Evolutionary conservation across 2,888 invertebrate species (phyloP), one percentile per base, ranked within the genome.

Genomic region (Rhamnusium bicolor): DNA sequence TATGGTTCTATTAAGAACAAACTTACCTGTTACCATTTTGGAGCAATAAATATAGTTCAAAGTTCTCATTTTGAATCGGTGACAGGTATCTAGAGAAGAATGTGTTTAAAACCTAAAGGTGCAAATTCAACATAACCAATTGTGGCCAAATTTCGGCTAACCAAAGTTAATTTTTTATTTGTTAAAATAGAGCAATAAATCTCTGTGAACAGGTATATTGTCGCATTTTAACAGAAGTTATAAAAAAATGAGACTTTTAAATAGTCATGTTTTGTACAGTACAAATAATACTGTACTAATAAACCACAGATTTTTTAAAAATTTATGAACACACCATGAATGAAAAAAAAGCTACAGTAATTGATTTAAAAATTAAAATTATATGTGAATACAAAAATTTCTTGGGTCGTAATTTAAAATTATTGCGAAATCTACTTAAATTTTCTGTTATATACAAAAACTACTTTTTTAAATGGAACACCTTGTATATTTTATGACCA

Each of bases 121-220:
- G 74, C 69, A 73, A 74, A 69, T 62, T 51, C 24, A 61, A 73
- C 78, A 72, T 76, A 76, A 71, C 69, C 47, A 47, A 74, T 77
- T 80, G 80, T 72, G 80, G 79, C 76, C 62, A 73, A 66, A 74
- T 75, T 74, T 78, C 71, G 80, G 79, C 78, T 80, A 80, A 82
- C 82, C 82, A 77, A 70, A 77, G 80, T 79, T 79, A 82, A 81
- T 83, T 83, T 78, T 79, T 80, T 79, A 76, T 69, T 79, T 65
- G 32, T 49, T 56, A 69, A 76, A 76, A 60, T 71, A 71, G 69
- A 74, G 67, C 71, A 72, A 71, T 75, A 77, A 76, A 78, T 75
- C 70, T 73, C 71, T 65, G 51, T 58, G 58, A 56, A 67, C 67
- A 56, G 67, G 32, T 56, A 56, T 67, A 67, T 67, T 56, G 67